phyloP scores from a whole-genome alignment of 2,113 vertebrate genomes.

The Bos javanicus region DNA sequence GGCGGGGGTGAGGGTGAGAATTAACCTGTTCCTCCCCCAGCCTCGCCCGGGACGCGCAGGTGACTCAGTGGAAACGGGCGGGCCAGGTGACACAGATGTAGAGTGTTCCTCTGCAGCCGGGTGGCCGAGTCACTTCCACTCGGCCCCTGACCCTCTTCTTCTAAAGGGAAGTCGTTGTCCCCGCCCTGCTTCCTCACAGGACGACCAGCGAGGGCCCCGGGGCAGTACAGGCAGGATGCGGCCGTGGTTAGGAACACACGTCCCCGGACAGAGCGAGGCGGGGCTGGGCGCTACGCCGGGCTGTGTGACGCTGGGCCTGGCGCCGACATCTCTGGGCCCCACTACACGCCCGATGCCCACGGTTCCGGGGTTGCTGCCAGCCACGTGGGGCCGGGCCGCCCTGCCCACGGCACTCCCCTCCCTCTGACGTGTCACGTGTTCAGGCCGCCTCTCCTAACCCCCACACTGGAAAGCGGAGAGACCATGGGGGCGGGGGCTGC shows the following conservation, averaged over 20 bases:
- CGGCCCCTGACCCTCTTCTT: not conserved
- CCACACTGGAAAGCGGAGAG: too few species aligned
- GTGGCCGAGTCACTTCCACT: not conserved
- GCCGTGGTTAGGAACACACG: not conserved
- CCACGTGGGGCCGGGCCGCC: not conserved
- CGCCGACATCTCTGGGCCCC: not conserved
- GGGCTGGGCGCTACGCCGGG: rapidly evolving
- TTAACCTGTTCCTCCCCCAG: not conserved
- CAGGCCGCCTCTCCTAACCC: not conserved
- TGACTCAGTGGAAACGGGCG: conserved; percentile 6
- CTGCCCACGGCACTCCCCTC: not conserved
- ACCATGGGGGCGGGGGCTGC: rapidly evolving
- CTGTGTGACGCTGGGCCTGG: not conserved
- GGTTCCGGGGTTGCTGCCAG: not conserved
- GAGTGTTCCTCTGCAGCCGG: not conserved
- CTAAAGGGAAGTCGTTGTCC: not conserved
- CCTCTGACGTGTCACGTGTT: rapidly evolving
- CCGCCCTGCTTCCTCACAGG: not conserved
- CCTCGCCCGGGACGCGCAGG: not conserved
- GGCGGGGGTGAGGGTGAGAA: not conserved
- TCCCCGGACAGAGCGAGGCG: not conserved
- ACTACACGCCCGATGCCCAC: not conserved
- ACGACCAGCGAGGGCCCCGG: not conserved
- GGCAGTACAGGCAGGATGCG: not conserved
- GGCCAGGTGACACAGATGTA: not conserved